These are phyloP conservation scores for Cardiocondyla obscurior DNA, from an alignment of 1,140 invertebrate genomes.

Conservation along the genomic window DNA sequence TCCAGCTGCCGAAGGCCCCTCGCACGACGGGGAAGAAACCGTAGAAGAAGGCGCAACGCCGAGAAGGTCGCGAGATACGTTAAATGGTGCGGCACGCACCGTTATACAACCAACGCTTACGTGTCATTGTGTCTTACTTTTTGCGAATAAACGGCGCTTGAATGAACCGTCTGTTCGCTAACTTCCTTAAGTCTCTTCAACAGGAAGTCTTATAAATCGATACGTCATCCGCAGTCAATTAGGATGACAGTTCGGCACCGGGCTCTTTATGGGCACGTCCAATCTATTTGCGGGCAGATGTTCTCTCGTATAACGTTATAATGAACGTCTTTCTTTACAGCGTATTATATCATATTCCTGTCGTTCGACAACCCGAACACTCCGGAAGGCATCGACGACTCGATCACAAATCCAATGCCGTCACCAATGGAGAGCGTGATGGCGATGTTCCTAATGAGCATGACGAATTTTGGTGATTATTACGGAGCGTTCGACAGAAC, in stretches of 20 bases:
- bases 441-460: constrained; percentile 98
- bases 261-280: neutral
- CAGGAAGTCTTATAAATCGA: neutral
- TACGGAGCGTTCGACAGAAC: constrained; percentile 95
- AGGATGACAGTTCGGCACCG: neutral
- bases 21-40: constrained; percentile 34
- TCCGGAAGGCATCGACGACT: constrained; percentile 89
- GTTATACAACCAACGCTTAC: constrained; percentile 51
- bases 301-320: neutral
- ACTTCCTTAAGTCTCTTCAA: neutral
- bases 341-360: constrained; percentile 96
- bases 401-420: constrained; percentile 91
- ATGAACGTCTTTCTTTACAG: constrained; percentile 83
- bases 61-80: constrained; percentile 68
- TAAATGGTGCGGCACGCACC: constrained; percentile 56
- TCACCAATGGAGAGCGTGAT: constrained; percentile 96
- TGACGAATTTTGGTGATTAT: constrained; percentile 98
- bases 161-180: constrained; percentile 23
- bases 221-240: neutral
- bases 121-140: constrained; percentile 25
- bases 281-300: neutral
- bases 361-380: constrained; percentile 92
- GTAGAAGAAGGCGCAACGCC: constrained; percentile 52
- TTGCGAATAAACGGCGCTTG: neutral
- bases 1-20: neutral